Evolutionary conservation across 2,797 vertebrate species (phyloP).

Genomic region (Melanotaenia maccullochi): DNA sequence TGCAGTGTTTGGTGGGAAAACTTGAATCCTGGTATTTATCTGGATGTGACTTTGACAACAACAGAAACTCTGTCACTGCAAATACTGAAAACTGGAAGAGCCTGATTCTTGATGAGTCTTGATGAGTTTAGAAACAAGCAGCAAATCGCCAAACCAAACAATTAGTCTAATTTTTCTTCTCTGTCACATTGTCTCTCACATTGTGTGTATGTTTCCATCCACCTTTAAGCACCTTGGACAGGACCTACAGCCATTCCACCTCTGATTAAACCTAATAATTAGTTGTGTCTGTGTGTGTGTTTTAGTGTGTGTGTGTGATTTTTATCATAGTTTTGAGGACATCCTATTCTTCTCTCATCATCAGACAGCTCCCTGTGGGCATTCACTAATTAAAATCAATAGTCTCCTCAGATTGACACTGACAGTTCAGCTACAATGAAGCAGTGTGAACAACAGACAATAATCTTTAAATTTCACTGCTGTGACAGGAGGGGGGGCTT

Average conservation of each 20-base stretch:
- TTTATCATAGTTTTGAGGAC: constrained; percentile 94
- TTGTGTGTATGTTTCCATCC: constrained; percentile 56
- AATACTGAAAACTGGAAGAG: no score
- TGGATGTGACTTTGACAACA: not conserved
- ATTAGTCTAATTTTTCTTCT: constrained; percentile 12
- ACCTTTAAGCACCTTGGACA: constrained; percentile 83
- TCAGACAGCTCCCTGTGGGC: constrained; percentile 94
- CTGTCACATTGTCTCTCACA: not conserved
- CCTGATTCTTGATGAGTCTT: no score
- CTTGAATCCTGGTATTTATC: not conserved
- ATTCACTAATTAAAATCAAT: constrained; percentile 99
- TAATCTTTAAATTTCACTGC: constrained; percentile 32
- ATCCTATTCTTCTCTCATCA: constrained; percentile 90
- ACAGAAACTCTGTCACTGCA: not conserved
- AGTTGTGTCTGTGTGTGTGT: constrained; percentile 63
- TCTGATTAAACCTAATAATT: constrained; percentile 95
- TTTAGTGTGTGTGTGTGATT: constrained; percentile 67
- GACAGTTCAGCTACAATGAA: constrained; percentile 75
- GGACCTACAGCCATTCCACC: constrained; percentile 85
- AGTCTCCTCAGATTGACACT: constrained; percentile 88
- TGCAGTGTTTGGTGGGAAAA: not conserved
- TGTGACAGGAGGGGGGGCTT: not conserved
- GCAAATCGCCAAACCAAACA: constrained; percentile 10
- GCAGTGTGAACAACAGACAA: constrained; percentile 29
- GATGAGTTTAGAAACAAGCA: constrained; percentile 2